A percentile compares a stretch with the other conserved stretches of the same genome.
Evolutionary conservation across 1,140 invertebrate genomes (phyloP).

Genomic region (Neuroterus valhalla): DNA sequence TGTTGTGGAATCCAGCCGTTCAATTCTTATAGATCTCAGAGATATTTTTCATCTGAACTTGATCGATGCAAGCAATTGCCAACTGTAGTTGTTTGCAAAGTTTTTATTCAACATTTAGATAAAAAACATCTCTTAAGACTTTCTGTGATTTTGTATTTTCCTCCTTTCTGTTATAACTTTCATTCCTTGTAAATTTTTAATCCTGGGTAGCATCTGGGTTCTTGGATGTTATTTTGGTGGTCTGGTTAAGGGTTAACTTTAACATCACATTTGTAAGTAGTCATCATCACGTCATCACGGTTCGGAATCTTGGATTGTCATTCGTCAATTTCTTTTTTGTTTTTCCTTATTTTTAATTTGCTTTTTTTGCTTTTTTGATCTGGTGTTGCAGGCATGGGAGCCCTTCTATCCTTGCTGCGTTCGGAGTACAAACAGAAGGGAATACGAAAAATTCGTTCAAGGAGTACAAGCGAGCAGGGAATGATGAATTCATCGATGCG

Average conservation of each 20-base stretch:
- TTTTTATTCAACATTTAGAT: too few relatives aligned
- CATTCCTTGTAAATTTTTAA: slow-evolving; percentile 48
- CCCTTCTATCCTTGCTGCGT: slow-evolving; percentile 65
- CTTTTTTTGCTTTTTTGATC: slow-evolving; percentile 56
- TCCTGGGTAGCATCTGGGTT: slow-evolving; percentile 65
- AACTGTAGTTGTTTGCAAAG: too few relatives aligned
- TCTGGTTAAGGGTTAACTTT: slow-evolving; percentile 70
- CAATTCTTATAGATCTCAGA: too few relatives aligned
- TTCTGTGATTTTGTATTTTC: slow-evolving; percentile 46
- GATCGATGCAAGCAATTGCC: too few relatives aligned
- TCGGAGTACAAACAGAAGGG: slow-evolving; percentile 65
- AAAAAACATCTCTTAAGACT: too few relatives aligned
- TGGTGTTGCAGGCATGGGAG: slow-evolving; percentile 71
- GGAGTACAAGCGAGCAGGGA: slow-evolving; percentile 37
- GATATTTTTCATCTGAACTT: too few relatives aligned
- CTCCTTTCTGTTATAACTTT: slow-evolving; percentile 46
- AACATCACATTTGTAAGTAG: slow-evolving; percentile 40
- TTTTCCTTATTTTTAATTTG: slow-evolving; percentile 60
- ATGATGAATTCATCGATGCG: slow-evolving; percentile 38
- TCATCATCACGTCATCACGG: not conserved
- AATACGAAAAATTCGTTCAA: slow-evolving; percentile 28
- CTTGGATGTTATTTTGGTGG: slow-evolving; percentile 72
- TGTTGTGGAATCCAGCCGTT: too few relatives aligned
- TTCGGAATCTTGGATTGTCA: slow-evolving; percentile 39
- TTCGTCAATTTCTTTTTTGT: slow-evolving; percentile 32